Base-by-base conservation (phyloP, 2,113 vertebrate species). In the Chloropsis cyanopogon region DNA sequence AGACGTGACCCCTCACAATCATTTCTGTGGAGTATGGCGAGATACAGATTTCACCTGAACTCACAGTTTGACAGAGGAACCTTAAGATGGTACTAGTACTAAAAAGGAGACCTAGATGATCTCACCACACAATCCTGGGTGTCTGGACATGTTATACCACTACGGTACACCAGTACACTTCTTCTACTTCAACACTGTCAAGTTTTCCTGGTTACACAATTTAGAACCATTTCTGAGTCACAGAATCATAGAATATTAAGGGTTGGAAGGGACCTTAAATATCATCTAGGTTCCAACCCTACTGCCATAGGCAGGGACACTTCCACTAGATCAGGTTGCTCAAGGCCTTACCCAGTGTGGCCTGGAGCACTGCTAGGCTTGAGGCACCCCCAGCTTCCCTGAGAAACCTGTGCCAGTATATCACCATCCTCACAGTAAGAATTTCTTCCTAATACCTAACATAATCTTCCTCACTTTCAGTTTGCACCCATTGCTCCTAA, bases 1-100 rank as follows among this genome's bases (percentile, higher is more conserved):
- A 66, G 39, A 71, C 56, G 73, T 0, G 0, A 17, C 5, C 31
- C 12, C 28, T 46, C n/a, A 44, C 54, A 73, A 19, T 19, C 12
- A n/a, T 15, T 57, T 60, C 8, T 12, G 23, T 28, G 11, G 10
- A 42, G 35, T 25, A 46, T 9, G 57, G 65, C 0, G 0, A 41
- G 39, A 79, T 1, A 31, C 0, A 1, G 11, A 76, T 24, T 42
- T 59, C 37, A 57, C n/a, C 24, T n/a, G 7, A 63, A n/a, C 13
- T 35, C 54, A 35, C 0, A 13, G 53, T 7, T 9, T 33, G 33
- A 54, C 0, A 61, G 12, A 61, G 8, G 25, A 85, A 66, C 19
- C 39, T 29, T 28, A 42, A 29, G 49, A 33, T 14, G 7, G 18
- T 42, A 33, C 10, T 16, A 41, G 10, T 21, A 71, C 8, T 23